Evolutionary conservation across 35 echinoderm and acorn worm species (phyloP).

Genomic region (Acanthaster planci): DNA sequence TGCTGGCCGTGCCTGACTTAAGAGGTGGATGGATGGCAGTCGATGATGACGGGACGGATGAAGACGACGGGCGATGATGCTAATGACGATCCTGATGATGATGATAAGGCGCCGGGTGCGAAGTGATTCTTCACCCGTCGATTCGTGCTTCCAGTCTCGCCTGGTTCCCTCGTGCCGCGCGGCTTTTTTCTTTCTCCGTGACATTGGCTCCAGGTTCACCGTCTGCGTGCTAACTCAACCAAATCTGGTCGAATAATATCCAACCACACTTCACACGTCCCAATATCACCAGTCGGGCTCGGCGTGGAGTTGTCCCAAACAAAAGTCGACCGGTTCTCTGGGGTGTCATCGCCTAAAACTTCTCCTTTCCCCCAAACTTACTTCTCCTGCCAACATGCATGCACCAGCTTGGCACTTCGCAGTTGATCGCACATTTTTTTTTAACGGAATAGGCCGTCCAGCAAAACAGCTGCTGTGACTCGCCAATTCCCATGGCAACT

Average conservation of each 20-base stretch:
- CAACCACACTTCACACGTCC: constrained; percentile 11
- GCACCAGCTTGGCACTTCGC: constrained; percentile 8
- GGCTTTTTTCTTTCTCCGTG: too few relatives aligned
- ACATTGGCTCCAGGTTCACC: too few relatives aligned
- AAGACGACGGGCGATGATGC: not conserved
- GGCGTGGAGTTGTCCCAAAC: not conserved
- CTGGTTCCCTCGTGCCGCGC: too few relatives aligned
- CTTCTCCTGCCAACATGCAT: not conserved
- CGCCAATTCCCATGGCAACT: not conserved
- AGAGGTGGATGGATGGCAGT: not conserved
- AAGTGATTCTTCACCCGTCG: not conserved
- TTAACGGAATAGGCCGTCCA: not conserved
- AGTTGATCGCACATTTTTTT: constrained; percentile 10
- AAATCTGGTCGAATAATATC: not conserved
- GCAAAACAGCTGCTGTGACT: not conserved
- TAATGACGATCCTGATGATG: not conserved
- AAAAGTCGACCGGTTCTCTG: not conserved
- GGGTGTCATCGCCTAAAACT: not conserved
- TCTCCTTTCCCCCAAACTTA: not conserved
- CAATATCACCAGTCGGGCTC: not conserved
- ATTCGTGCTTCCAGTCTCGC: too few relatives aligned
- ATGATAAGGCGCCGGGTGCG: not conserved
- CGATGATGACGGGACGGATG: not conserved
- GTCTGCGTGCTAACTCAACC: too few relatives aligned
- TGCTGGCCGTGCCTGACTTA: not conserved